Evolutionary conservation across 2,888 invertebrate species (phyloP).

Genomic region (Conomelus anceps): DNA sequence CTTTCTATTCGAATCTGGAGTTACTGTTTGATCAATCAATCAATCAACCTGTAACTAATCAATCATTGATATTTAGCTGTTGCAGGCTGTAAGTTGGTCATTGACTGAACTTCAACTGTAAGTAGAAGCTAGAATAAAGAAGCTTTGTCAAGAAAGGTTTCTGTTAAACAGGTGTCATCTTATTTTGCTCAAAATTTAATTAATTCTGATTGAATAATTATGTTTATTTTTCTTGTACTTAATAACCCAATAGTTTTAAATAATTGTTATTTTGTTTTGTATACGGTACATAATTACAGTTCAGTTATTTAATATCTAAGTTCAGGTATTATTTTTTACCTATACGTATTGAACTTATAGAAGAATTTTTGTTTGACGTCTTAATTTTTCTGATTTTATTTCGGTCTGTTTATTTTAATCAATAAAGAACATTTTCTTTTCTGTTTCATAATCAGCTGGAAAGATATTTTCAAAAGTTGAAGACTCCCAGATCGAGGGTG

Average conservation of each 20-base stretch:
- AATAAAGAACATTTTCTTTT: slow-evolving; percentile 14
- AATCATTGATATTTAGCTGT: not conserved
- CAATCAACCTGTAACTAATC: not conserved
- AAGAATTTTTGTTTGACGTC: not conserved
- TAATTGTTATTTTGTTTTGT: too few relatives aligned
- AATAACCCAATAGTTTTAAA: too few relatives aligned
- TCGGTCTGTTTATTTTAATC: not conserved
- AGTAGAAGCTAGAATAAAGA: not conserved
- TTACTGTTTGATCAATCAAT: not conserved
- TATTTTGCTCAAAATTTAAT: not conserved
- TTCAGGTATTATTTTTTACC: not conserved
- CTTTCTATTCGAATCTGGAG: not conserved
- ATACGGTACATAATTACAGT: too few relatives aligned
- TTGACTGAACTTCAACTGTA: not conserved
- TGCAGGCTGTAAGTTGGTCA: not conserved
- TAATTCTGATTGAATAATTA: not conserved
- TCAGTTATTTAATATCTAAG: too few relatives aligned
- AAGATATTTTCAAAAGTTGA: slow-evolving; percentile 91
- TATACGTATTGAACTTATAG: not conserved
- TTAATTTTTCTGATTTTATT: not conserved
- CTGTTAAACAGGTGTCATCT: not conserved
- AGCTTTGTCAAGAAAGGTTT: not conserved
- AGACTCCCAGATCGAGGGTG: slow-evolving; percentile 75
- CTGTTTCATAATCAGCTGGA: slow-evolving; percentile 53
- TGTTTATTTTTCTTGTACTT: not conserved